These are phyloP conservation scores for Megalonaias nervosa DNA, from an alignment of 1,140 invertebrate species.

Conservation along the genomic window DNA sequence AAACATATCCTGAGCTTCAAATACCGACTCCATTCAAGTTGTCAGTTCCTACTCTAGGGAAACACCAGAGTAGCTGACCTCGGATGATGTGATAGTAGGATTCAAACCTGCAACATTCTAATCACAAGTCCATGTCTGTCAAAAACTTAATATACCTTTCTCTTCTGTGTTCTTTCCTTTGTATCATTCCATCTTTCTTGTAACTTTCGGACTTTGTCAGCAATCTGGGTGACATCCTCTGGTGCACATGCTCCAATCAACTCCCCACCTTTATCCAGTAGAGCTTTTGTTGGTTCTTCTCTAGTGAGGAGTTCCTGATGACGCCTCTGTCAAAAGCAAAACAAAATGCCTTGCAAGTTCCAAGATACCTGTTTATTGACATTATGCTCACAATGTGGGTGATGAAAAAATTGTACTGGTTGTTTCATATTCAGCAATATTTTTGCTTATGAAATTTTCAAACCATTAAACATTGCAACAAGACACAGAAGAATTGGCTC, in stretches of 20 bases:
- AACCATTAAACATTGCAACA: no score
- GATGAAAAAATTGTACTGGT: no score
- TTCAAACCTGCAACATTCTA: not conserved
- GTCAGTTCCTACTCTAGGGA: not conserved
- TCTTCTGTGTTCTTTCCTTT: constrained; percentile 89
- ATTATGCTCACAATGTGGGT: no score
- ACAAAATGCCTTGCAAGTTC: not conserved
- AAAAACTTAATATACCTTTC: constrained; percentile 54
- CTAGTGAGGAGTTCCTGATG: constrained; percentile 94
- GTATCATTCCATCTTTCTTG: constrained; percentile 95
- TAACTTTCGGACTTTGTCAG: constrained; percentile 89
- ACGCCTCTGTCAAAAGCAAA: constrained; percentile 76
- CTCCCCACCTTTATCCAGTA: constrained; percentile 92
- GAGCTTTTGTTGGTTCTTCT: constrained; percentile 90
- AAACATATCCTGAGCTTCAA: not conserved
- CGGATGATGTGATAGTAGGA: no score
- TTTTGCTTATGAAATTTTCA: no score
- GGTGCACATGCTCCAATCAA: constrained; percentile 87
- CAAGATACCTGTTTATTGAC: no score
- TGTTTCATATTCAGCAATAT: no score
- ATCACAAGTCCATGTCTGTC: not conserved
- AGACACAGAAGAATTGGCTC: no score
- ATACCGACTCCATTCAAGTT: not conserved
- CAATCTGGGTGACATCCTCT: constrained; percentile 84
- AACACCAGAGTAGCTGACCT: no score